Conservation (phyloP, 2,797 vertebrate genomes). For the Enteromius viviparus region DNA sequence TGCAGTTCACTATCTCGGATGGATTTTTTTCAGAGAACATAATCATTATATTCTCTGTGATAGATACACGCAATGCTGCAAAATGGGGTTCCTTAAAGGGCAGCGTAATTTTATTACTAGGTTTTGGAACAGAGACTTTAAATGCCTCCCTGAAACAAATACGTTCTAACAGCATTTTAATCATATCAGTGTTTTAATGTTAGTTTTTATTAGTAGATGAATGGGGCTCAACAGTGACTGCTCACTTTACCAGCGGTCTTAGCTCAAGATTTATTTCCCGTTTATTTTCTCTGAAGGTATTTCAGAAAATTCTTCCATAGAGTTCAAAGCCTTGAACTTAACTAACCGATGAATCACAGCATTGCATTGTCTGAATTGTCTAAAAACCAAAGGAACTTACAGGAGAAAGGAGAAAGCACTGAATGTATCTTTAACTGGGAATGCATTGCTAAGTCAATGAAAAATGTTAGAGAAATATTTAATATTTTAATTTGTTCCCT, state of each 20-base stretch:
- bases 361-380: background rate
- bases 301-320: conserved; percentile 5
- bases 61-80: background rate
- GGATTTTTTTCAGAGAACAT: background rate
- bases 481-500: background rate
- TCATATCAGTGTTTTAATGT: conserved; percentile 15
- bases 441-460: background rate
- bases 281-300: conserved; percentile 6
- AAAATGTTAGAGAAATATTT: background rate
- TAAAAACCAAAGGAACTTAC: background rate
- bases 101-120: background rate
- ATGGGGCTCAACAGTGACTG: conserved; percentile 2
- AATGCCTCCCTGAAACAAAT: background rate
- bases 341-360: conserved; percentile 1
- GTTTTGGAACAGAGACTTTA: background rate
- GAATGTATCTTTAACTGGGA: background rate
- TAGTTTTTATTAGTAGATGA: conserved; percentile 6
- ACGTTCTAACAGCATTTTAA: background rate
- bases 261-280: conserved; percentile 12
- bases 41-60: background rate
- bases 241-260: conserved; percentile 13
- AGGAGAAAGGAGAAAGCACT: background rate
- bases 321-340: conserved; percentile 21
- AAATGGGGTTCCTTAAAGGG: conserved; percentile 2
- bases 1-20: background rate